These are phyloP conservation scores for Balanococcus diminutus DNA, from an alignment of 2,888 invertebrate genomes.

Conservation along the genomic window DNA sequence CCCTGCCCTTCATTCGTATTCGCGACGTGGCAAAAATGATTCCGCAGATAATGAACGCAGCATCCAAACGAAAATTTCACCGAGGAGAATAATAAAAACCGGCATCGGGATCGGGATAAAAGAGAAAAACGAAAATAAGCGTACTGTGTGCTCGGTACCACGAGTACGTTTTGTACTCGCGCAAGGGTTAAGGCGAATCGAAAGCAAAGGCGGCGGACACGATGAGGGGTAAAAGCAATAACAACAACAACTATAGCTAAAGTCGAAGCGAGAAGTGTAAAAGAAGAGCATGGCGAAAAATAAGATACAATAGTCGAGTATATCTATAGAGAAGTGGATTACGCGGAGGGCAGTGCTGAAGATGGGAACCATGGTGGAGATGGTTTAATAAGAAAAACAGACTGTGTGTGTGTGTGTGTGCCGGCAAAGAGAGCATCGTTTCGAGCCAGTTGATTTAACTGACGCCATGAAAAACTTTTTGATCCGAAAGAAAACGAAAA, in stretches of 20 bases:
- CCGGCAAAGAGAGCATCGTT: constrained; percentile 22
- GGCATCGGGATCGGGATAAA: no score
- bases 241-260: not conserved
- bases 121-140: constrained; percentile 24
- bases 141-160: not conserved
- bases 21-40: not conserved
- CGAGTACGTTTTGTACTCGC: not conserved
- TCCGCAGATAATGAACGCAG: not conserved
- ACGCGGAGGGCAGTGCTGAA: not conserved
- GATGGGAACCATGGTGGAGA: not conserved
- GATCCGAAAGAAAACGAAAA: constrained; percentile 46
- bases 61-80: constrained; percentile 50
- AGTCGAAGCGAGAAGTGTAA: not conserved
- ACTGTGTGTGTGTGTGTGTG: not conserved
- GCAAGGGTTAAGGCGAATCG: not conserved
- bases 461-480: constrained; percentile 54
- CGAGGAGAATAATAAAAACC: constrained; percentile 53
- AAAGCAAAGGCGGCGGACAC: not conserved
- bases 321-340: not conserved
- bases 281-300: no score
- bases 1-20: not conserved
- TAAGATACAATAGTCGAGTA: not conserved
- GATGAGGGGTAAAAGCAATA: not conserved
- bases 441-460: constrained; percentile 53
- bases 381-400: constrained; percentile 40